phyloP scores from a whole-genome alignment of 2,797 vertebrate species.

The Potorous gilbertii region DNA sequence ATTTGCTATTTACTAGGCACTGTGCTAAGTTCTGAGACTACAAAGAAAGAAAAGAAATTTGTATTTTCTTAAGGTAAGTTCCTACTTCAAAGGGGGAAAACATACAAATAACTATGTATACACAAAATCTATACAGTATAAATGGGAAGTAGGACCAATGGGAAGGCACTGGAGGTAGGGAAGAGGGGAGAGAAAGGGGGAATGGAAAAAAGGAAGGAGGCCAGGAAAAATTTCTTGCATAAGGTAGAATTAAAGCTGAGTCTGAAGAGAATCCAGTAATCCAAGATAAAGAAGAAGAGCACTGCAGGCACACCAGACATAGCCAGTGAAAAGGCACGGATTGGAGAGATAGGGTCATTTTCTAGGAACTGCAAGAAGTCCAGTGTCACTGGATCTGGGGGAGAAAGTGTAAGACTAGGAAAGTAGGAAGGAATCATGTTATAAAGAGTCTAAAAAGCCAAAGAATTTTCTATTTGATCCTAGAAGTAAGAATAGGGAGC shows the following conservation, averaged over 20 bases:
- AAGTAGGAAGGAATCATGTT: neutral
- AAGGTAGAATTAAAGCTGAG: neutral
- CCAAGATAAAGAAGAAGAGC: neutral
- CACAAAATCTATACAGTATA: neutral
- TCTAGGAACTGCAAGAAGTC: neutral
- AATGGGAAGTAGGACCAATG: neutral
- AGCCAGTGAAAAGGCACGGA: neutral
- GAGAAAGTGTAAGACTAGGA: neutral
- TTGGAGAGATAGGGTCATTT: neutral
- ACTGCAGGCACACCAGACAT: neutral
- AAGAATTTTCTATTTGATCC: neutral
- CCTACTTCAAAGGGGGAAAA: neutral
- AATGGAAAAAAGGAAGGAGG: neutral
- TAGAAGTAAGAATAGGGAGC: neutral
- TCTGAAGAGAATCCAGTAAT: neutral
- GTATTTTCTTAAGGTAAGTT: neutral
- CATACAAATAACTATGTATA: neutral
- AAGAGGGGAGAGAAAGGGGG: neutral
- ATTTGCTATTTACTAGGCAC: neutral
- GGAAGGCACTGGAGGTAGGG: neutral
- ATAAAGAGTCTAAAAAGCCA: neutral
- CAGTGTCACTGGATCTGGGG: neutral
- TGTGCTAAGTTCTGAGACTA: neutral
- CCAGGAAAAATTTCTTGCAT: neutral
- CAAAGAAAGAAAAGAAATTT: neutral